Evolutionary conservation across 2,797 vertebrate genomes (phyloP).

Genomic region (Leptodon cayanensis): DNA sequence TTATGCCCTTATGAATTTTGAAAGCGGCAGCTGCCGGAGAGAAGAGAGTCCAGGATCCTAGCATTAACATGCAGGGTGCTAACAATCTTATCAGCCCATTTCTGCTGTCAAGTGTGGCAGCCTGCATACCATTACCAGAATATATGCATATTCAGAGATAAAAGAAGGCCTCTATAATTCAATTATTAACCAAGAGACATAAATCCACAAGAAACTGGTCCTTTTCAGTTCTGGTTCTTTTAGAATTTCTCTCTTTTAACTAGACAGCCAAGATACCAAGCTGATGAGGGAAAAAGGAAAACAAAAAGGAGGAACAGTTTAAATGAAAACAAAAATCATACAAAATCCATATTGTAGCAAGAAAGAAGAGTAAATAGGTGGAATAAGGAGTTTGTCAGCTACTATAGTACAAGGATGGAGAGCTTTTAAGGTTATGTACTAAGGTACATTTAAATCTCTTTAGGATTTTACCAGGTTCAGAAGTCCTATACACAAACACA

Average conservation of each 20-base stretch:
- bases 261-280: background rate
- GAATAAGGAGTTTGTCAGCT: background rate
- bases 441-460: background rate
- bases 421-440: background rate
- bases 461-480: background rate
- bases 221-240: background rate
- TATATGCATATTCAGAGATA: conserved; percentile 25
- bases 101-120: conserved; percentile 36
- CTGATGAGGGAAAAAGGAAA: background rate
- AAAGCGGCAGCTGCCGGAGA: background rate
- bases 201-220: background rate
- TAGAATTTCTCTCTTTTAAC: background rate
- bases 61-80: conserved; percentile 23
- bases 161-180: conserved; percentile 33
- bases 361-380: background rate
- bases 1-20: background rate
- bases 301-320: background rate
- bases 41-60: background rate
- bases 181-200: conserved; percentile 31
- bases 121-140: background rate
- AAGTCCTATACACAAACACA: background rate
- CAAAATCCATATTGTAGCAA: background rate
- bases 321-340: background rate
- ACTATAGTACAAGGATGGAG: background rate
- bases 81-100: conserved; percentile 38